Percentiles rank a stretch among this genome's conserved stretches.
Evolutionary conservation across 2,113 vertebrate genomes (phyloP).

Genomic region (Gymnogyps californianus): DNA sequence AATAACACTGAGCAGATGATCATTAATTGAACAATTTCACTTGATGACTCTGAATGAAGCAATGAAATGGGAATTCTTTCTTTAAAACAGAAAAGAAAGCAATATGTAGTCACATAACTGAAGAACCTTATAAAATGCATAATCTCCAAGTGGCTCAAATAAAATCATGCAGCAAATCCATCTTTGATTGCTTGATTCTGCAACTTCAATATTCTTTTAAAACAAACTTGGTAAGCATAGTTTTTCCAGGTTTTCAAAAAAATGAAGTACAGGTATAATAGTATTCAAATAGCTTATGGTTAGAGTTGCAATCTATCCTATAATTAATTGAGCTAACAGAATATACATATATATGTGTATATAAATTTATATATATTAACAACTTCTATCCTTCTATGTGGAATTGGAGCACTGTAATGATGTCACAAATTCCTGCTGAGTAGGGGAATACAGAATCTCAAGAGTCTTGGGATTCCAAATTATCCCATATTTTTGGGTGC

Average conservation of each 20-base stretch:
- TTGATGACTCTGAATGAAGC: not conserved
- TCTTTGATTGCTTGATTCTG: not conserved
- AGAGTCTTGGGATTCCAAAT: not conserved
- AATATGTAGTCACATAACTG: not conserved
- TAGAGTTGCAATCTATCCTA: not conserved
- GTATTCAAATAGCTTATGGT: not conserved
- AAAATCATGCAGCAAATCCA: not conserved
- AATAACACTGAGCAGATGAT: not conserved
- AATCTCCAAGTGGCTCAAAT: not conserved
- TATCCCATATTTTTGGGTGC: not conserved
- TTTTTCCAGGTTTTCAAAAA: not conserved
- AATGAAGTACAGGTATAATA: not conserved
- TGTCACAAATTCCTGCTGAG: not conserved
- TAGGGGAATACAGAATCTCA: not conserved
- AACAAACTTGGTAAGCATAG: not conserved
- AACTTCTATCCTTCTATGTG: not conserved
- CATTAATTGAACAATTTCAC: not conserved
- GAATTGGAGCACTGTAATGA: not conserved
- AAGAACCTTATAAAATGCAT: not conserved
- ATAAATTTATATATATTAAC: not conserved
- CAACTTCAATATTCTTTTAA: not conserved
- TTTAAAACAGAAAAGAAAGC: not conserved
- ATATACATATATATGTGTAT: not conserved
- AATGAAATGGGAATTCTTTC: not conserved
- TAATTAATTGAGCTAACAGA: not conserved